phyloP scores from a whole-genome alignment of 2,797 vertebrate species.

The Enteromius mattozi region DNA sequence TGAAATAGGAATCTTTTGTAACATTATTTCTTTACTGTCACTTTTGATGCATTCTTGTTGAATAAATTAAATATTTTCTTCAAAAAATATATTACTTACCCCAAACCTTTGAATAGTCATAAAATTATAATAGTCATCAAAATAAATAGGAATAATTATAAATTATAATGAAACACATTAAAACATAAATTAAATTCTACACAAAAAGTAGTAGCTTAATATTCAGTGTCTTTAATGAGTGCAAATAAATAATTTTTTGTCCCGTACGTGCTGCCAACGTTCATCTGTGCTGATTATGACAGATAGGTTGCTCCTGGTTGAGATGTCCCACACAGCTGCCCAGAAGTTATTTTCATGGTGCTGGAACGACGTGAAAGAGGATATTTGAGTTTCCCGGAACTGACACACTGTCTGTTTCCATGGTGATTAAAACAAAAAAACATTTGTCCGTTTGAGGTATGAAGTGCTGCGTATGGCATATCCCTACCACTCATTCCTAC shows the following conservation, averaged over 20 bases:
- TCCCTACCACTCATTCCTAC: constrained; percentile 14
- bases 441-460: constrained; percentile 63
- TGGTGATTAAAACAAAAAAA: constrained; percentile 74
- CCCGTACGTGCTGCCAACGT: background rate
- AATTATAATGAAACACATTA: background rate
- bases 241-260: background rate
- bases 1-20: background rate
- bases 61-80: background rate
- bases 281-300: background rate
- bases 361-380: constrained; percentile 58
- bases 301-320: constrained; percentile 31
- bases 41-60: background rate
- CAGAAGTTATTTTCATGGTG: constrained; percentile 63
- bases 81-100: background rate
- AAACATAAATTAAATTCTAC: background rate
- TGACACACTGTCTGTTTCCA: constrained; percentile 71
- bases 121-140: background rate
- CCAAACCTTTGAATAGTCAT: background rate
- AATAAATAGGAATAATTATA: background rate
- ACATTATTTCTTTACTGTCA: background rate
- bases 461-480: background rate
- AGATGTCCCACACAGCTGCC: constrained; percentile 51
- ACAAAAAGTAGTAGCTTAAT: background rate
- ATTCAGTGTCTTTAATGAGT: background rate
- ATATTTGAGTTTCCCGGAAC: constrained; percentile 65